Percentiles rank a stretch among this genome's conserved stretches.
Evolutionary conservation across 2,888 invertebrate genomes (phyloP).

Genomic region (Melanotus villosus): DNA sequence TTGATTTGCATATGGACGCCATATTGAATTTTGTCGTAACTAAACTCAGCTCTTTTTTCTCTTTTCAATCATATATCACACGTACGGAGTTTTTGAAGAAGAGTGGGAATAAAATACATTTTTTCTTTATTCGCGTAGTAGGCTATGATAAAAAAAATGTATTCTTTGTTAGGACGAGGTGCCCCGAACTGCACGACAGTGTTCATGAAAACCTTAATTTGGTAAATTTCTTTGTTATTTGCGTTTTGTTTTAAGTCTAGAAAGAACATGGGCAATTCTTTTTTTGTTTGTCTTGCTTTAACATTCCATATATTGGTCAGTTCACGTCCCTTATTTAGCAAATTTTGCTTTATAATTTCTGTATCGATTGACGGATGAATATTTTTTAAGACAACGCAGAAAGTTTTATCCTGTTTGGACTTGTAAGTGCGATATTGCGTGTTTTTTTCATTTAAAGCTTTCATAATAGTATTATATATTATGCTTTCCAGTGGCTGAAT

Average conservation of each 20-base stretch:
- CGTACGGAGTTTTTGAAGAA: too few species aligned
- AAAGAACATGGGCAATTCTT: constrained; percentile 15
- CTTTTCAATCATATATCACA: too few species aligned
- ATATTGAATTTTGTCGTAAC: too few species aligned
- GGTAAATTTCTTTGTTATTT: constrained; percentile 20
- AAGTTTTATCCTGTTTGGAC: constrained; percentile 16
- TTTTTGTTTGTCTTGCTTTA: not conserved
- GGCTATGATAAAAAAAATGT: too few species aligned
- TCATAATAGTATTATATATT: constrained; percentile 9
- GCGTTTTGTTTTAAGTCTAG: constrained; percentile 16
- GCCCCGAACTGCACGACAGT: constrained; percentile 18
- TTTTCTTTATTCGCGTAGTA: too few species aligned
- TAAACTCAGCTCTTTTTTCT: too few species aligned
- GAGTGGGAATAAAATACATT: too few species aligned
- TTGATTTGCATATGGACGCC: too few species aligned
- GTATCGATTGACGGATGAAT: constrained; percentile 11
- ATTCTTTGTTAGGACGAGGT: constrained; percentile 11
- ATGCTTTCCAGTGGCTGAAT: not conserved
- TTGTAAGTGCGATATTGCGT: constrained; percentile 16
- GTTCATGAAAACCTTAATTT: constrained; percentile 21
- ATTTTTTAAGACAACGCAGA: constrained; percentile 8
- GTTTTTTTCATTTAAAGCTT: constrained; percentile 14
- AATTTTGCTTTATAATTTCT: constrained; percentile 10
- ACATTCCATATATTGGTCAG: not conserved
- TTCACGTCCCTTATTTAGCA: constrained; percentile 8